Percentiles rank a stretch among this genome's conserved stretches.
Conservation (phyloP, 2,113 vertebrate species). For the Picathartes gymnocephalus region DNA sequence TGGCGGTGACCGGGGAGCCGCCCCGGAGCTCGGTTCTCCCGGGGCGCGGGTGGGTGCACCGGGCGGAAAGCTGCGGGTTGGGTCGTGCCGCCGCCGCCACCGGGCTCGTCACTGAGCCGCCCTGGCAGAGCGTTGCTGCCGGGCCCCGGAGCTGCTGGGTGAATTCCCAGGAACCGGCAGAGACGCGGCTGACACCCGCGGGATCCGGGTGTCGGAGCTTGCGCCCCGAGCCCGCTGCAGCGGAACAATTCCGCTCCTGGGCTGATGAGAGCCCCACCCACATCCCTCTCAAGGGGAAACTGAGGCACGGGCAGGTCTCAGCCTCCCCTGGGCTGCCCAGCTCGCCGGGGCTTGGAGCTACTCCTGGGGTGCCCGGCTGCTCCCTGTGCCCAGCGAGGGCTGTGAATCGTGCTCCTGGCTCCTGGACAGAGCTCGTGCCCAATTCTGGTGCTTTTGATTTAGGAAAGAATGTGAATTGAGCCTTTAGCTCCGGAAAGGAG, state of each 20-base stretch:
- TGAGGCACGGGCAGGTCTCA: background rate
- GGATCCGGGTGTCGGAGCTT: background rate
- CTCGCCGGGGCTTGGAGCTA: background rate
- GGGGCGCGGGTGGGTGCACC: background rate
- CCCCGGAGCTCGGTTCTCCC: background rate
- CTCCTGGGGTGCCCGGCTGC: background rate
- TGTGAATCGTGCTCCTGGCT: fast-evolving
- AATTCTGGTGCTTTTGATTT: background rate
- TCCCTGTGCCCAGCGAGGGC: background rate
- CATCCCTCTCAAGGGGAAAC: background rate
- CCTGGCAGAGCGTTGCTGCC: background rate
- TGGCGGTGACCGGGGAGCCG: background rate
- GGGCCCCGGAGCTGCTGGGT: background rate
- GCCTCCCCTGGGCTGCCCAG: background rate
- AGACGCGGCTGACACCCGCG: fast-evolving
- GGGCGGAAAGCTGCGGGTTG: background rate
- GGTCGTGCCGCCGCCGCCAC: background rate
- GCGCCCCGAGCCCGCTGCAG: fast-evolving
- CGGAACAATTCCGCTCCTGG: background rate
- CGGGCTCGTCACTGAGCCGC: background rate
- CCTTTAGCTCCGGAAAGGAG: background rate
- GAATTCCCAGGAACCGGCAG: background rate
- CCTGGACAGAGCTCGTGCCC: background rate
- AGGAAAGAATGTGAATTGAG: background rate
- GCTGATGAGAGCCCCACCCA: background rate